Percentiles rank a stretch among this genome's conserved stretches.
Evolutionary conservation across 2,113 vertebrate species (phyloP).

Genomic region (Petaurus breviceps): DNA sequence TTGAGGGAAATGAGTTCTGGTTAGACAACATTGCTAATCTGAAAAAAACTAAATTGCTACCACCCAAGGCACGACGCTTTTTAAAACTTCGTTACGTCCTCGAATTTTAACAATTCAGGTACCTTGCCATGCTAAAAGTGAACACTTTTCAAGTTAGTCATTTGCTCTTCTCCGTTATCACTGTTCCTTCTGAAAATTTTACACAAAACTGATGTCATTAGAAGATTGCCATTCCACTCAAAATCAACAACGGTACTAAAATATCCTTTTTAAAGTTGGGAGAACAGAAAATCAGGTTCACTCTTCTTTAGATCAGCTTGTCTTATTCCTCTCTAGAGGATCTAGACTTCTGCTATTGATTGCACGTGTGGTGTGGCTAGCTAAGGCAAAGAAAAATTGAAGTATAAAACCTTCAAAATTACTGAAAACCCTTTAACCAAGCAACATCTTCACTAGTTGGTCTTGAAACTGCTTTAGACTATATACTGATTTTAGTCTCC

Average conservation of each 20-base stretch:
- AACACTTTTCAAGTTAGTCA: conserved; percentile 6
- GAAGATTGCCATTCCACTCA: not conserved
- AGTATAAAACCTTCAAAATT: conserved; percentile 41
- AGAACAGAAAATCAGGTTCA: conserved; percentile 31
- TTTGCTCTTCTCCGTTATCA: conserved; percentile 25
- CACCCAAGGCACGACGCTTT: conserved; percentile 34
- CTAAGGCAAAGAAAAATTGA: conserved; percentile 31
- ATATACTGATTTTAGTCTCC: not conserved
- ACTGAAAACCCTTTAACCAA: conserved; percentile 38
- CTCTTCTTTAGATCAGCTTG: not conserved
- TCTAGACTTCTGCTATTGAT: conserved; percentile 36
- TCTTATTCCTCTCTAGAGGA: conserved; percentile 5
- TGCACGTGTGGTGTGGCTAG: conserved; percentile 16
- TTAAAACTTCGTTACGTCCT: conserved; percentile 31
- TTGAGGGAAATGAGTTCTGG: not conserved
- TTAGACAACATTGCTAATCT: not conserved
- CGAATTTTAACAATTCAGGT: conserved; percentile 46
- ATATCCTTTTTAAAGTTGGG: conserved; percentile 19
- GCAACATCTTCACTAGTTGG: conserved; percentile 17
- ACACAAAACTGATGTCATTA: conserved; percentile 16
- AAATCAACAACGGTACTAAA: conserved; percentile 31
- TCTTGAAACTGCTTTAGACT: not conserved
- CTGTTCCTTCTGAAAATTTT: conserved; percentile 12
- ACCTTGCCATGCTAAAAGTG: conserved; percentile 34
- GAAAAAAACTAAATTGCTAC: not conserved